These are phyloP conservation scores for Cryptomyrus ogoouensis DNA, from an alignment of 2,113 vertebrate species.

Conservation along the genomic window DNA sequence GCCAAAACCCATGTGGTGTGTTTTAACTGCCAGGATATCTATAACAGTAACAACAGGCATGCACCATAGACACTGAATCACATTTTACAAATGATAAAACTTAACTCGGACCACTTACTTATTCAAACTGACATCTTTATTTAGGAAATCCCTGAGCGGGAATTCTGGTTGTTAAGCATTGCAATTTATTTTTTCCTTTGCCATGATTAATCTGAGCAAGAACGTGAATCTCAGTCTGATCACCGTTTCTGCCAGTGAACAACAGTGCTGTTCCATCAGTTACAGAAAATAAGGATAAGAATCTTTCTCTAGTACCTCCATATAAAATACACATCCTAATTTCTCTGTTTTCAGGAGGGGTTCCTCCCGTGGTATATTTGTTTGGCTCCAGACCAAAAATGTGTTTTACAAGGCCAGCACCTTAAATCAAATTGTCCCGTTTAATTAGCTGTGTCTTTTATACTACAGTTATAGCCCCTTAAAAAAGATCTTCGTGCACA, in stretches of 20 bases:
- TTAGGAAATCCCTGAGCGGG: neutral
- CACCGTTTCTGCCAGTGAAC: neutral
- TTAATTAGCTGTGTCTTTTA: neutral
- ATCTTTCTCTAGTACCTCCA: neutral
- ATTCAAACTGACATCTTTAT: neutral
- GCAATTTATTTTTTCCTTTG: neutral
- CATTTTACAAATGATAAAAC: neutral
- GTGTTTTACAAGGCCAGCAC: neutral
- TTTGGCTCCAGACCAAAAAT: neutral
- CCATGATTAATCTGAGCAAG: neutral
- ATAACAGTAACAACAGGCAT: neutral
- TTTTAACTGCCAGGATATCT: neutral
- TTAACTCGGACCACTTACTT: constrained; percentile 3
- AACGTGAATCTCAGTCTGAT: too few relatives aligned
- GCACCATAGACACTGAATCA: neutral
- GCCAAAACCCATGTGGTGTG: neutral
- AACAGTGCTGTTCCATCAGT: neutral
- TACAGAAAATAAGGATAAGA: neutral
- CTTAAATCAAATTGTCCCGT: neutral
- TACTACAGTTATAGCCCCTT: neutral
- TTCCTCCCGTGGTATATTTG: neutral
- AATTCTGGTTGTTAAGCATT: neutral
- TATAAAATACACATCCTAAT: neutral
- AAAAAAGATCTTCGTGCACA: neutral
- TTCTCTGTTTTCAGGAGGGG: neutral